Evolutionary conservation across 92 coral and sea anemone species (phyloP), one percentile per base, ranked within the genome.

Genomic region (Palythoa grandiflora): DNA sequence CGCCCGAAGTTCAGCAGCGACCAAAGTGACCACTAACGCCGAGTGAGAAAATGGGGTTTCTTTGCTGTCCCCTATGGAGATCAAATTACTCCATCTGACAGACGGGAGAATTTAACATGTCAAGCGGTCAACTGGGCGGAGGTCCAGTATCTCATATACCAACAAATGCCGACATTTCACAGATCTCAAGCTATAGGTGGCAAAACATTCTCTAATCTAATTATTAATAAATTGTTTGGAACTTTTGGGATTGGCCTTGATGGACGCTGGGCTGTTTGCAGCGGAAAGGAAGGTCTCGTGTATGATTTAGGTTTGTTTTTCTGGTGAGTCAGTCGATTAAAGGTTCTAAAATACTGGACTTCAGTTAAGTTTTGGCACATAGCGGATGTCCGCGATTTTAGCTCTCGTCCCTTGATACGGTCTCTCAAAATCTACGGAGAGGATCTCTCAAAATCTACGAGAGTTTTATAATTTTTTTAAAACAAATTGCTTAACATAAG

Each of bases 41-140:
- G 95, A 83, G 87, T 78, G 93, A 90, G 94, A 88, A 90, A 92
- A 90, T 79, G 97, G 93, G 87, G 93, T 81, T 85, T 84, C 94
- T 89, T 94, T 89, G 95, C 77, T 74, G 92, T 73, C 87, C 87
- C 81, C 87, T 51, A 71, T 73, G 76, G 87, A 87, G 95, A 94
- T 91, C 91, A 87, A 68, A 84, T 94, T 94, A 88, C 97, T 39
- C 70, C 50, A 75, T 80, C 68, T 88, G 93, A 88, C 93, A 88
- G 91, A 77, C 89, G 73, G 88, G 76, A 83, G 85, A 88, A 88
- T 91, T 87, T 81, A 81, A 81, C 86, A 17, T 81, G 86, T 81
- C 86, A 81, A 44, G 38, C 59, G 17, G 71, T 81, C 86, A 66
- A 51, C 47, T 81, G 86, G 86, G 86, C 86, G 86, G 74, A 65